A percentile compares a stretch with the other conserved stretches of the same genome.
These are phyloP conservation scores for Turritopsis dohrnii DNA, from an alignment of 30 jellyfish, hydroid and myxozoan genomes.

Conservation along the genomic window DNA sequence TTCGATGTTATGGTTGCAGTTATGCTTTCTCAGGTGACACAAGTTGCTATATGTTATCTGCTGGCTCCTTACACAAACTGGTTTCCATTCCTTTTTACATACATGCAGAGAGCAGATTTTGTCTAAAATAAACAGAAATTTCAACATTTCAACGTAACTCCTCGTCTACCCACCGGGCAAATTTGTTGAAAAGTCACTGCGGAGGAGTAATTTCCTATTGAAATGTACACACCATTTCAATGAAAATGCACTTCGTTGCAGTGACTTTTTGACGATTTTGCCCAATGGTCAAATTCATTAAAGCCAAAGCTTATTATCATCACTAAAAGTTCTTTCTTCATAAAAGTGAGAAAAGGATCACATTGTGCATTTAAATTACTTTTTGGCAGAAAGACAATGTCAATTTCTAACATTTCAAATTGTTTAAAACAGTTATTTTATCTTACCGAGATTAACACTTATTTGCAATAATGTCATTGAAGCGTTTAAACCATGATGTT, in stretches of 20 bases:
- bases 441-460: not conserved
- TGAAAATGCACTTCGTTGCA: too few relatives aligned
- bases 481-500: not conserved
- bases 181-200: not conserved
- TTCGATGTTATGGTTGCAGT: not conserved
- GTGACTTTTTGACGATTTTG: too few relatives aligned
- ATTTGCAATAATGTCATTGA: not conserved
- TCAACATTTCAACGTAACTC: not conserved
- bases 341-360: too few relatives aligned
- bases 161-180: too few relatives aligned
- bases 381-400: not conserved
- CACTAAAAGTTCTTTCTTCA: too few relatives aligned
- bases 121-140: not conserved
- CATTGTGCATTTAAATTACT: not conserved
- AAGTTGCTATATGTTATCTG: not conserved
- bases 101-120: not conserved
- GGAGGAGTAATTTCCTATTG: not conserved
- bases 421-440: not conserved
- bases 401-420: not conserved
- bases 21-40: not conserved
- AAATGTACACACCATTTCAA: too few relatives aligned
- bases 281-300: too few relatives aligned
- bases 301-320: too few relatives aligned
- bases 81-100: slow-evolving; percentile 2
- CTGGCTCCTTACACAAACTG: not conserved